Evolutionary conservation across 2,113 vertebrate species (phyloP).

Genomic region (Pterocles gutturalis): DNA sequence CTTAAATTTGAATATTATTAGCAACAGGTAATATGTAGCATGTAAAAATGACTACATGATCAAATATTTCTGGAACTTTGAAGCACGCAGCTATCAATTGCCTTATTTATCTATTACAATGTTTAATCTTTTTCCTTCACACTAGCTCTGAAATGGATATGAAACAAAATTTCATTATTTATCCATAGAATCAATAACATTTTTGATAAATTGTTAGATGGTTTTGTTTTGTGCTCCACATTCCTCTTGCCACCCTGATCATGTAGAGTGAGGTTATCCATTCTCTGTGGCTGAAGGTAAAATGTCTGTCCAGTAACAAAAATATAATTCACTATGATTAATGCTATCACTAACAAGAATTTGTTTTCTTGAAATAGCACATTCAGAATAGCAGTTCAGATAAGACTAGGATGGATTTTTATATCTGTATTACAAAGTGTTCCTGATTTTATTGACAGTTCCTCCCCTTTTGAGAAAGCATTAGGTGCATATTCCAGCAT

Average conservation of each 20-base stretch:
- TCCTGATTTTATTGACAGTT: neutral
- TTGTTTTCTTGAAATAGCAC: neutral
- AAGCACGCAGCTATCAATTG: neutral
- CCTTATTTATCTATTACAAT: neutral
- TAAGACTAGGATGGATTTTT: neutral
- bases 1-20: neutral
- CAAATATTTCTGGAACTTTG: neutral
- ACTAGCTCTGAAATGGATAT: neutral
- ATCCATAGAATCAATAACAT: neutral
- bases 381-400: neutral
- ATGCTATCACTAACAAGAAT: conserved; percentile 1
- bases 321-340: conserved; percentile 16
- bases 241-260: conserved; percentile 27
- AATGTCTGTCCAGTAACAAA: neutral
- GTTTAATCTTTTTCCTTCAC: neutral
- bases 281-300: neutral
- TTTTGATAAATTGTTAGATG: conserved; percentile 16
- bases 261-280: neutral
- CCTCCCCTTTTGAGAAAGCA: neutral
- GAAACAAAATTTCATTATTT: neutral
- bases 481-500: neutral
- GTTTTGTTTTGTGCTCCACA: neutral
- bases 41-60: neutral
- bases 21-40: neutral
- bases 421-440: neutral